These are phyloP conservation scores for Conger conger DNA, from an alignment of 2,113 vertebrate genomes.

Conservation along the genomic window DNA sequence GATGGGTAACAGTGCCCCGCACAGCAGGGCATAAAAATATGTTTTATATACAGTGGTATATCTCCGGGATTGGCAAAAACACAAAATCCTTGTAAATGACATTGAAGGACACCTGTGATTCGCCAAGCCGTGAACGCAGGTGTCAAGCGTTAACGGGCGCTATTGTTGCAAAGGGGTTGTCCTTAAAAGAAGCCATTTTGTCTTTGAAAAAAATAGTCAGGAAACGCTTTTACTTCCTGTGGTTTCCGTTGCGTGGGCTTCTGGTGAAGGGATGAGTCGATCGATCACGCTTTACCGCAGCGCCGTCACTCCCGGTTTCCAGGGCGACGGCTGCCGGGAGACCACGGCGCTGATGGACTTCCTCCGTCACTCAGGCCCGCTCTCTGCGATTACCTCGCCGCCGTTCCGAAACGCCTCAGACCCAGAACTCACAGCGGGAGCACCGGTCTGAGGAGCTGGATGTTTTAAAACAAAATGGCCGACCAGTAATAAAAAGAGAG, in stretches of 20 bases:
- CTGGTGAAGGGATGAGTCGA: conserved; percentile 3
- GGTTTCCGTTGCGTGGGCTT: neutral
- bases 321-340: conserved; percentile 54
- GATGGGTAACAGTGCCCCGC: too few species aligned
- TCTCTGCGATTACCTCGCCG: conserved; percentile 43
- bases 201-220: neutral
- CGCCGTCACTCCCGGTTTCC: conserved; percentile 47
- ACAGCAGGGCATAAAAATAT: too few species aligned
- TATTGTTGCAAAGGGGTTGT: too few species aligned
- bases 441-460: neutral
- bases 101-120: too few species aligned
- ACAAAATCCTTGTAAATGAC: too few species aligned
- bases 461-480: neutral
- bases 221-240: neutral
- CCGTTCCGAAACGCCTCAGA: conserved; percentile 14
- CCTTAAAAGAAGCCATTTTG: neutral
- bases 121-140: too few species aligned
- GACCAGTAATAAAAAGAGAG: neutral
- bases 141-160: too few species aligned
- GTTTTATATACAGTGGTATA: too few species aligned
- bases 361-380: conserved; percentile 45
- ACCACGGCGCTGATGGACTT: conserved; percentile 22
- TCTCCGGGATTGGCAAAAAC: too few species aligned
- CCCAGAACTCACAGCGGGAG: neutral
- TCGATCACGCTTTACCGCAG: conserved; percentile 24